These are phyloP conservation scores for Agrilus planipennis DNA, from an alignment of 1,140 invertebrate species.

Conservation along the genomic window DNA sequence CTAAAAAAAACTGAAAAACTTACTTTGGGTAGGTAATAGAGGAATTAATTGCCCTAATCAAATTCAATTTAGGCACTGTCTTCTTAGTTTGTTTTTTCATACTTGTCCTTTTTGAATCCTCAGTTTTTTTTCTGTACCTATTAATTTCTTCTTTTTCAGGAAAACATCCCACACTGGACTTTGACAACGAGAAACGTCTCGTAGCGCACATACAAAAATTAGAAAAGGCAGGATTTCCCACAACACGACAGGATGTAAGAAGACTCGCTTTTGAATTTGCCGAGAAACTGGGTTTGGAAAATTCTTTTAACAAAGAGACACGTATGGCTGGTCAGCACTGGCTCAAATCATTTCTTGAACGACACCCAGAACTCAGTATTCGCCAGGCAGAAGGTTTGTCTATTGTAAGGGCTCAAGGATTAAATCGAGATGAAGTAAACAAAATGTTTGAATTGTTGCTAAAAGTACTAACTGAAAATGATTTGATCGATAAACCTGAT, in stretches of 20 bases:
- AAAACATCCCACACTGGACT: constrained; percentile 8
- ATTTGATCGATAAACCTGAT: constrained; percentile 23
- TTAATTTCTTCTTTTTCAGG: constrained; percentile 11
- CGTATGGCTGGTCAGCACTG: constrained; percentile 19
- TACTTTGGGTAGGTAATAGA: no score
- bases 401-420: constrained; percentile 23
- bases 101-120: no score
- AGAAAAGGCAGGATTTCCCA: constrained; percentile 13
- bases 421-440: constrained; percentile 25
- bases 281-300: constrained; percentile 17
- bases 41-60: no score
- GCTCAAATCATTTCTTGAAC: constrained; percentile 26
- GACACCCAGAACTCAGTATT: constrained; percentile 27
- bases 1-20: constrained; percentile 14
- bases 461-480: constrained; percentile 18
- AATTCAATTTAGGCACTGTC: no score
- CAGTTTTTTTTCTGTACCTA: no score
- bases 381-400: constrained; percentile 32
- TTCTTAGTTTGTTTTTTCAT: no score
- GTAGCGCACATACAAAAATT: constrained; percentile 15
- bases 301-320: constrained; percentile 18
- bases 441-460: constrained; percentile 25
- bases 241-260: constrained; percentile 6
- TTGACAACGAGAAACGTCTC: constrained; percentile 12
- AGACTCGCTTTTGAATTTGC: constrained; percentile 18